Conservation (phyloP, 2,888 invertebrate genomes). For the Eilema depressum region DNA sequence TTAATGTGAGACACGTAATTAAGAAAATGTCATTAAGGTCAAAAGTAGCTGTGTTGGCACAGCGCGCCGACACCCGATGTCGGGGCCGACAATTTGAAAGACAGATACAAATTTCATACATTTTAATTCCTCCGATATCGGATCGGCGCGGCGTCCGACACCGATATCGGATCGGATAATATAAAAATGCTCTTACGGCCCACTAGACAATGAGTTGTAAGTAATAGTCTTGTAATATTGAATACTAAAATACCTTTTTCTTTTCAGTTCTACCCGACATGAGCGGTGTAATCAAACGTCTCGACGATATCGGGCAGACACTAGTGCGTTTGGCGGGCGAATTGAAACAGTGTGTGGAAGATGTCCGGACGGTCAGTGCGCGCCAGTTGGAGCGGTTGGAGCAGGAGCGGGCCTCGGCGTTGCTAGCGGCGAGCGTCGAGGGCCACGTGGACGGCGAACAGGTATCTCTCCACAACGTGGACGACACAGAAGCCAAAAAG, state of each 20-base stretch:
- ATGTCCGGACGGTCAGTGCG: conserved; percentile 89
- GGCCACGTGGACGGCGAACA: conserved; percentile 88
- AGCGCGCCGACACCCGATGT: too few relatives aligned
- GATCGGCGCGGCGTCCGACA: too few relatives aligned
- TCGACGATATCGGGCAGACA: conserved; percentile 91
- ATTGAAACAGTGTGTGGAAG: conserved; percentile 91
- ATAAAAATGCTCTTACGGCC: too few relatives aligned
- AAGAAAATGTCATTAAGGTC: too few relatives aligned
- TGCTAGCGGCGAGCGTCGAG: conserved; percentile 90
- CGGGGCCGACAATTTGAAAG: too few relatives aligned
- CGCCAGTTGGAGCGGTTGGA: conserved; percentile 88
- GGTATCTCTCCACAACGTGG: conserved; percentile 75
- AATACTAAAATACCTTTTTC: background rate
- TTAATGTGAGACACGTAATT: too few relatives aligned
- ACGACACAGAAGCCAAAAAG: conserved; percentile 91
- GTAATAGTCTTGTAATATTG: too few relatives aligned
- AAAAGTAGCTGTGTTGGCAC: too few relatives aligned
- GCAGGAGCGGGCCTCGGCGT: conserved; percentile 89
- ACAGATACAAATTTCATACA: too few relatives aligned
- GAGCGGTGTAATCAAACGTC: conserved; percentile 86
- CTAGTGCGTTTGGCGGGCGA: conserved; percentile 90
- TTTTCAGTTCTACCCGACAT: conserved; percentile 70
- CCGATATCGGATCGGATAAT: too few relatives aligned
- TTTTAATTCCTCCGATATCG: too few relatives aligned
- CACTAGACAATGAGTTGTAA: too few relatives aligned